phyloP scores from a whole-genome alignment of 2,888 invertebrate species.

The Tenthredo notha region DNA sequence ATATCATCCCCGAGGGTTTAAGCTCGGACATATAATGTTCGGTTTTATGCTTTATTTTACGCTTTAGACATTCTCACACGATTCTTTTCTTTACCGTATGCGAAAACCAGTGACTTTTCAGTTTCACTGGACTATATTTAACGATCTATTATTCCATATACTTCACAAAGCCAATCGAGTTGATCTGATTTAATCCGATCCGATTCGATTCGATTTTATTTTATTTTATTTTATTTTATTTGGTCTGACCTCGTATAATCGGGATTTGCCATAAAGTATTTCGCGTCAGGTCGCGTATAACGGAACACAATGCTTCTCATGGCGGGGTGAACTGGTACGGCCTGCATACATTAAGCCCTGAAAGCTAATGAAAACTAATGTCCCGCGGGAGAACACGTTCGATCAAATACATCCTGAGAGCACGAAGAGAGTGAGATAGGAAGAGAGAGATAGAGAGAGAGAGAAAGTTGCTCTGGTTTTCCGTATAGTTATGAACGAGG shows the following conservation, averaged over 20 bases:
- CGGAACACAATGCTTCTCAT: conserved; percentile 37
- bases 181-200: conserved; percentile 23
- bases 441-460: not conserved
- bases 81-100: not conserved
- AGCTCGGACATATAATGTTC: not conserved
- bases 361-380: conserved; percentile 54
- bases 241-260: conserved; percentile 8
- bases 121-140: not conserved
- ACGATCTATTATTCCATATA: not conserved
- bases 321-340: conserved; percentile 25
- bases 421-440: not conserved
- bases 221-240: conserved; percentile 26
- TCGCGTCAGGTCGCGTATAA: conserved; percentile 34
- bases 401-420: conserved; percentile 47
- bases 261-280: conserved; percentile 35
- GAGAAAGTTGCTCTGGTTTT: conserved; percentile 5
- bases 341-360: conserved; percentile 47
- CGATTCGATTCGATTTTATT: not conserved
- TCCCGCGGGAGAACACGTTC: conserved; percentile 45
- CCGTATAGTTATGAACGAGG: conserved; percentile 11
- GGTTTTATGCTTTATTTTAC: not conserved
- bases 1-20: conserved; percentile 26
- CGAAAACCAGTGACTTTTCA: not conserved
- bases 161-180: not conserved
- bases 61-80: not conserved